Evolutionary conservation across 1,140 invertebrate species (phyloP).

Genomic region (Heliconius hewitsoni): DNA sequence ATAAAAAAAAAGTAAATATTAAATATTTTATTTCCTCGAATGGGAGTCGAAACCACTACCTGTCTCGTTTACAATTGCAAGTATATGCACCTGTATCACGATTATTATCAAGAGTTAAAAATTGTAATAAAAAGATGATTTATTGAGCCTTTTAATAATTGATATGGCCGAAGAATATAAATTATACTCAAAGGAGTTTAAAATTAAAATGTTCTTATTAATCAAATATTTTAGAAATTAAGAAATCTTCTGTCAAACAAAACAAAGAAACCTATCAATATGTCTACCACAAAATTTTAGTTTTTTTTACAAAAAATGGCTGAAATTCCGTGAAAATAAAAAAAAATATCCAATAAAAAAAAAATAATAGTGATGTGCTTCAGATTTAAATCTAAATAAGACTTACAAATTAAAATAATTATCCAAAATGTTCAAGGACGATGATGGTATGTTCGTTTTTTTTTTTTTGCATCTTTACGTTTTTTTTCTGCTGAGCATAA

Average conservation of each 20-base stretch:
- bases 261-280: background rate
- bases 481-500: too few species aligned
- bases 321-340: background rate
- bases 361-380: background rate
- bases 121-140: too few species aligned
- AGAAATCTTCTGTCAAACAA: background rate
- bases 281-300: slow-evolving; percentile 13
- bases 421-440: slow-evolving; percentile 26
- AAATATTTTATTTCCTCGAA: too few species aligned
- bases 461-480: background rate
- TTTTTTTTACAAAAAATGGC: background rate
- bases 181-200: background rate
- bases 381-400: background rate
- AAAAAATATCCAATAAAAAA: background rate
- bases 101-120: too few species aligned
- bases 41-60: too few species aligned
- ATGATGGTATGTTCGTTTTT: slow-evolving; percentile 26
- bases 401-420: background rate
- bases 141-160: too few species aligned
- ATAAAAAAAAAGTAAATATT: too few species aligned
- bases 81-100: too few species aligned
- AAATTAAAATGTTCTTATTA: background rate
- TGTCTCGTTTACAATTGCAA: too few species aligned
- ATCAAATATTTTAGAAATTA: slow-evolving; percentile 2
- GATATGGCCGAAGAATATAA: too few species aligned